Evolutionary conservation across 2,797 vertebrate species (phyloP), one percentile per base, ranked within the genome.

Genomic region (Notolepis coatsorum): DNA sequence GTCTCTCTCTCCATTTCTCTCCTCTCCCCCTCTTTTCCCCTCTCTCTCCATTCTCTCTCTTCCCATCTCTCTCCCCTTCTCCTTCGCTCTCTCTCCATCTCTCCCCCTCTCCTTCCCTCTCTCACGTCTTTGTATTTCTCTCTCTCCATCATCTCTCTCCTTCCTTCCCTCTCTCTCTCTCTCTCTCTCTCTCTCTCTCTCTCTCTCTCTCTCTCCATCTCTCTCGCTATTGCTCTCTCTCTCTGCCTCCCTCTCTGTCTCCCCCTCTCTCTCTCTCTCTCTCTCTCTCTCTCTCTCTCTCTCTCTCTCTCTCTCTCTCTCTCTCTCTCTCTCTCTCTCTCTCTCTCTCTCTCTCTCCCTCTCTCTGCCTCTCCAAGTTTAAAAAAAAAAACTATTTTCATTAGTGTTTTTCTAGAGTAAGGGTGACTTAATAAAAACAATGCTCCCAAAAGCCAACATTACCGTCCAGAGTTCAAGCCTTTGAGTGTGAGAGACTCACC

Each of bases 341-440:
- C 46, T 28, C 12, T 27, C 7, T 27, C 46, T 23, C 12, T 8
- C 20, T 27, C 13, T 48, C n/a, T n/a, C n/a, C n/a, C n/a, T n/a
- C n/a, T n/a, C n/a, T n/a, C n/a, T n/a, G n/a, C n/a, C n/a, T n/a
- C n/a, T n/a, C n/a, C 3, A 27, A 27, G 7, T 8, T 35, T 35
- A 12, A 35, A 7, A 8, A 12, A 35, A 3, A 1, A 7, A 21
- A 50, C 18, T 33, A 39, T 51, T 47, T 63, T 46, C 15, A 45
- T 58, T 23, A 33, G 15, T 37, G 25, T 42, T 55, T 58, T 53
- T 23, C 13, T 24, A 71, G 20, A 49, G 3, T 7, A 50, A 42
- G 52, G 20, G 23, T 48, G 25, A 5, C 15, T 37, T n/a, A 56
- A 31, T 8, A 43, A 28, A 20, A 31, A 10, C 8, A 6, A 61